Percentiles rank a stretch among this genome's conserved stretches.
Evolutionary conservation across 2,888 invertebrate species (phyloP).

Genomic region (Hyppa rectilinea): DNA sequence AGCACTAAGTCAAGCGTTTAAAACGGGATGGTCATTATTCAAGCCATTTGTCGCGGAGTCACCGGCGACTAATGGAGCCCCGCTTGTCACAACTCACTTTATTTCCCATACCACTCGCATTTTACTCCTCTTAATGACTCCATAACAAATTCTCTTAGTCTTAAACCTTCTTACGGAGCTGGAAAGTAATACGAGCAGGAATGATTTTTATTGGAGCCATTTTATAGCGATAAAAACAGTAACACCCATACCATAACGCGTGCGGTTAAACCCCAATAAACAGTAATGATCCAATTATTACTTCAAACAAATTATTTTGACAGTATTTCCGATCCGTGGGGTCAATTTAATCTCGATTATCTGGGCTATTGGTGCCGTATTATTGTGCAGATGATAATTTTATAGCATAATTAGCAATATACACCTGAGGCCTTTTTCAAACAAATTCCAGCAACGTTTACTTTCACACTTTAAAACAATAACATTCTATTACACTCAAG

Average conservation of each 20-base stretch:
- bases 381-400: conserved; percentile 36
- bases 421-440: conserved; percentile 6
- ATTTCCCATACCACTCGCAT: conserved; percentile 66
- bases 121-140: conserved; percentile 60
- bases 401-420: conserved; percentile 29
- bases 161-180: conserved; percentile 46
- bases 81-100: conserved; percentile 71
- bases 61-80: conserved; percentile 69
- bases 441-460: conserved; percentile 11
- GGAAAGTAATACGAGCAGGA: conserved; percentile 28
- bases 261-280: conserved; percentile 57
- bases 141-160: conserved; percentile 40
- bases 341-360: conserved; percentile 44
- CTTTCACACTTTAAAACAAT: background rate
- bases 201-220: conserved; percentile 48
- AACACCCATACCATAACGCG: conserved; percentile 32
- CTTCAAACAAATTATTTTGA: conserved; percentile 54
- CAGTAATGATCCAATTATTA: conserved; percentile 62
- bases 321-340: conserved; percentile 47
- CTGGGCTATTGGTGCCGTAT: conserved; percentile 22
- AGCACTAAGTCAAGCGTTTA: conserved; percentile 73
- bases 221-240: conserved; percentile 48
- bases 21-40: conserved; percentile 75
- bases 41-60: conserved; percentile 77
- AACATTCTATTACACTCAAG: conserved; percentile 26